Evolutionary conservation across 2,113 vertebrate genomes (phyloP).

Genomic region (Setophaga petechia): DNA sequence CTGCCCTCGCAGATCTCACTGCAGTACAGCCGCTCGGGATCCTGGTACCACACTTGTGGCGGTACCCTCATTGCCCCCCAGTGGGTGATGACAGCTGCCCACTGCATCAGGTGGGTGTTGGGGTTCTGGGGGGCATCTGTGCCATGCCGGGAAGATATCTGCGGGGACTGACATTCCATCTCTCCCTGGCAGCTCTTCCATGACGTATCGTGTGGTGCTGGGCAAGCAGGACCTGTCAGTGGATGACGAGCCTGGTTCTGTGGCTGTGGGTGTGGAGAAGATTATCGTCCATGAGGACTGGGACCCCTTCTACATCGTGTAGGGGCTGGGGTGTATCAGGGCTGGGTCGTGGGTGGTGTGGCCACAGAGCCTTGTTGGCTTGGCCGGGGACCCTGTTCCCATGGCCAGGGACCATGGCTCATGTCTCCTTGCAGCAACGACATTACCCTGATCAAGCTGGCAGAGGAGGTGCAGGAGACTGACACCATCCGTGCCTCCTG

Average conservation of each 20-base stretch:
- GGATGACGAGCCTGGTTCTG: conserved; percentile 66
- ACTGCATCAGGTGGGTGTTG: conserved; percentile 74
- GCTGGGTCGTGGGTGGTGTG: accelerated
- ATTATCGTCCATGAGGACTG: conserved; percentile 86
- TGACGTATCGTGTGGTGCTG: conserved; percentile 84
- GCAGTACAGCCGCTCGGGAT: conserved; percentile 71
- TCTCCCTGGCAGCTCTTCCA: conserved; percentile 33
- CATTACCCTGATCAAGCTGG: conserved; percentile 90
- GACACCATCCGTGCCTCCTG: conserved; percentile 78
- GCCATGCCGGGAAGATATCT: accelerated
- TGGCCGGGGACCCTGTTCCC: accelerated
- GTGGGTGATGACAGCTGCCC: conserved; percentile 84
- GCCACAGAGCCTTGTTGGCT: accelerated
- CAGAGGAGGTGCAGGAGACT: conserved; percentile 51
- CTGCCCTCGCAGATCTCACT: conserved; percentile 80
- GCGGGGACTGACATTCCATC: neutral
- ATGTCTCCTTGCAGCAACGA: conserved; percentile 78
- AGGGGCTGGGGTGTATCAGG: accelerated
- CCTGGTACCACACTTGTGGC: conserved; percentile 85
- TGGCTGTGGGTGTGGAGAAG: conserved; percentile 77
- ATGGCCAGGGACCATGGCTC: accelerated
- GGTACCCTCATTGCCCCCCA: conserved; percentile 80
- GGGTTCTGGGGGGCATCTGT: too few species aligned
- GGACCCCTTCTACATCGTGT: conserved; percentile 70
- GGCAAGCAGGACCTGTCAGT: conserved; percentile 83